Evolutionary conservation across 2,113 vertebrate species (phyloP), one percentile per base, ranked within the genome.

Genomic region (Cephalopterus ornatus): DNA sequence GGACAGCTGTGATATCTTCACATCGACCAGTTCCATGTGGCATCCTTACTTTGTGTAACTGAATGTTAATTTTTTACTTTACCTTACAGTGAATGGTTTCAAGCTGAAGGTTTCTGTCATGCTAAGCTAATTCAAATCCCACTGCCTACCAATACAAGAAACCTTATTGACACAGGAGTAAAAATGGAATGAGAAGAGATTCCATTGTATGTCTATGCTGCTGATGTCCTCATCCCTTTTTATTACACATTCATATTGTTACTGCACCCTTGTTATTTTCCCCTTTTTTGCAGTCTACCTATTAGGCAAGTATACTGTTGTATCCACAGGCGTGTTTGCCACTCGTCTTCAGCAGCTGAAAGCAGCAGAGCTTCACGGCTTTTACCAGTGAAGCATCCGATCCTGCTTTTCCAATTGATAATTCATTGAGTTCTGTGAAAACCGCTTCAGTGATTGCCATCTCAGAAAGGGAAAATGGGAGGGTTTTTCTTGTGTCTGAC

Each of bases 131-230:
- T 72, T 55, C 12, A 85, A 47, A 65, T 71, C 21, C 24, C 58
- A 52, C 0, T 1, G 8, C 55, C 14, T 24, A 46, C 12, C 16
- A 2, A n/a, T n/a, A 32, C 4, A 70, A 56, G 28, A 75, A 77
- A 74, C 39, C 11, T 49, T 35, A 67, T 3, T 33, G 50, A 49
- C 13, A 23, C 0, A 24, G 17, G 28, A 35, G 13, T 37, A 61
- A 85, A 77, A 94, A 35, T 9, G 9, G 11, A 20, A 5, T 28
- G 13, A 79, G 26, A 56, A 75, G 49, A 63, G 21, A 72, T 49
- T 65, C 17, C 4, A 16, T 30, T 26, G 12, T 41, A 41, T 0
- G 2, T 20, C 14, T 74, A 0, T 50, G 9, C 24, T 47, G 12
- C 44, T 75, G 19, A 30, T 79, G 24, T 28, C 84, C n/a, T 71